Evolutionary conservation across 2,797 vertebrate species (phyloP).

Genomic region (Sebastes hubbsi): DNA sequence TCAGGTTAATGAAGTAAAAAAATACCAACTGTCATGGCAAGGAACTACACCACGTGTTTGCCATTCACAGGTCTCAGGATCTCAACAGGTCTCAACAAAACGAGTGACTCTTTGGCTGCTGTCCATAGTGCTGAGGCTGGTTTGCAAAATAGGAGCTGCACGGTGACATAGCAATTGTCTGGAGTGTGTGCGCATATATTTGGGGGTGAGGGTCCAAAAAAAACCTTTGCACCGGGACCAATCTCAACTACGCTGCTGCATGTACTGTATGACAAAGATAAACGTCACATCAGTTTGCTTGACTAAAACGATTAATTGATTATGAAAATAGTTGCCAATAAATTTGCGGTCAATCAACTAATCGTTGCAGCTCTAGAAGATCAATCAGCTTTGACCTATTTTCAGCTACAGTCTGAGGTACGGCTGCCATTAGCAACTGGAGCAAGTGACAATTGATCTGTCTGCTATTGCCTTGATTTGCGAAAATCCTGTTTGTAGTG

Average conservation of each 20-base stretch:
- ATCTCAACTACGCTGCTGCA: background rate
- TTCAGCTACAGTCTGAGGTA: background rate
- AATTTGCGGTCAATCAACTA: background rate
- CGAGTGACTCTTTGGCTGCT: too few species aligned
- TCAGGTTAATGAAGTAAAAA: background rate
- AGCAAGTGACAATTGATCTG: background rate
- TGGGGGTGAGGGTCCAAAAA: too few species aligned
- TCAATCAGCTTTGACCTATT: background rate
- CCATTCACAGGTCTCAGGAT: background rate
- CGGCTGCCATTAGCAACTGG: background rate
- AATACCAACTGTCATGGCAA: background rate
- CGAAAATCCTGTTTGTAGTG: background rate
- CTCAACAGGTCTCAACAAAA: too few species aligned
- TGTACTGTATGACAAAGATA: background rate
- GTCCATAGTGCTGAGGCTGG: too few species aligned
- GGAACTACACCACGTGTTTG: background rate
- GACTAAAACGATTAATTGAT: background rate
- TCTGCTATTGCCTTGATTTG: background rate
- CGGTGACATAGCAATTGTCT: too few species aligned
- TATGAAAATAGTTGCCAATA: background rate
- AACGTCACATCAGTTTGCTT: background rate
- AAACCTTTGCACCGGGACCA: too few species aligned
- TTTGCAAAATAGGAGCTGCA: too few species aligned
- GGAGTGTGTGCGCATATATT: too few species aligned
- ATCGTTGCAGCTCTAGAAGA: background rate